Conservation (phyloP, 92 coral and sea anemone genomes). For the Siderastrea siderea region DNA sequence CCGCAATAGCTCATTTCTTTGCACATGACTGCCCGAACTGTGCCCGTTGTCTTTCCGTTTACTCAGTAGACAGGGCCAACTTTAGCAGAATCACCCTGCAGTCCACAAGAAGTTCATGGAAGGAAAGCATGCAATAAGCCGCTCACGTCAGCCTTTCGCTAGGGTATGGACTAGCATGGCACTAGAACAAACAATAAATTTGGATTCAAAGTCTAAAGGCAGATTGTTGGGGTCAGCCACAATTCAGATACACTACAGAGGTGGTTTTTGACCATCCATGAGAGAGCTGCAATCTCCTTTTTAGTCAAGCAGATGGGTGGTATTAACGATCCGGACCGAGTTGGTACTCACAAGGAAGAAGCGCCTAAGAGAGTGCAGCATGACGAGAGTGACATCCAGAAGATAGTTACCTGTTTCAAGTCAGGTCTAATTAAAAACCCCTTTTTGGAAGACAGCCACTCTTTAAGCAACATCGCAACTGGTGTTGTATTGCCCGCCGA, state of each 20-base stretch:
- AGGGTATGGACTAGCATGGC: constrained; percentile 57
- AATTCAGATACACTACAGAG: constrained; percentile 49
- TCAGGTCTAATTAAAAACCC: constrained; percentile 54
- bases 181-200: constrained; percentile 52
- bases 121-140: constrained; percentile 51
- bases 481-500: constrained; percentile 51
- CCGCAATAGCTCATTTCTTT: constrained; percentile 49
- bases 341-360: constrained; percentile 63
- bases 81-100: constrained; percentile 34
- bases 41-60: constrained; percentile 66
- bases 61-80: constrained; percentile 49
- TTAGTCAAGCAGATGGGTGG: constrained; percentile 62
- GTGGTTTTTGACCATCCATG: constrained; percentile 58
- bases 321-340: background rate
- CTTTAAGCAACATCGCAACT: constrained; percentile 48
- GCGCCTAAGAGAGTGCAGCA: constrained; percentile 33
- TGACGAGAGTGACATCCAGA: constrained; percentile 63
- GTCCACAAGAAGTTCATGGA: constrained; percentile 33
- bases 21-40: constrained; percentile 63
- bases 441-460: background rate
- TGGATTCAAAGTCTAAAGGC: constrained; percentile 48
- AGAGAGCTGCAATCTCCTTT: constrained; percentile 50
- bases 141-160: constrained; percentile 43
- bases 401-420: constrained; percentile 38
- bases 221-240: constrained; percentile 51